These are phyloP conservation scores for Agrochola litura DNA, from an alignment of 2,888 invertebrate genomes.

Conservation along the genomic window DNA sequence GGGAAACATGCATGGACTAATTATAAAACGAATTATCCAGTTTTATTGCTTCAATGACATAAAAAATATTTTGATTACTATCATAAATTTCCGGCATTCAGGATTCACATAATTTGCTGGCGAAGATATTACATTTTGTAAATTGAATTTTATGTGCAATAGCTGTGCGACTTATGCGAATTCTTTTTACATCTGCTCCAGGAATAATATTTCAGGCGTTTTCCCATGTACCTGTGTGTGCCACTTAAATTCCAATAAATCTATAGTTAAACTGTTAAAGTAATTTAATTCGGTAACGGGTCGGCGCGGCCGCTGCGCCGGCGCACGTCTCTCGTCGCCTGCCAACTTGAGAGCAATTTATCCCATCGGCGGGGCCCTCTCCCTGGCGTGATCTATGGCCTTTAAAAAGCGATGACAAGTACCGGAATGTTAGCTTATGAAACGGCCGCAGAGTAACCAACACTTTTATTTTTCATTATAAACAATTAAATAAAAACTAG, in stretches of 20 bases:
- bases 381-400: slow-evolving; percentile 80
- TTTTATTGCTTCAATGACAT: slow-evolving; percentile 80
- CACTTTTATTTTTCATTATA: slow-evolving; percentile 58
- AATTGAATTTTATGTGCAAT: slow-evolving; percentile 66
- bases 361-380: slow-evolving; percentile 78
- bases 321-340: slow-evolving; percentile 81
- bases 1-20: slow-evolving; percentile 74
- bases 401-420: slow-evolving; percentile 83
- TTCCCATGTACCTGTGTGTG: slow-evolving; percentile 61
- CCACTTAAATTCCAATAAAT: slow-evolving; percentile 80
- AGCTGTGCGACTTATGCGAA: slow-evolving; percentile 84
- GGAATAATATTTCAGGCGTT: slow-evolving; percentile 34
- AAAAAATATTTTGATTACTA: slow-evolving; percentile 76
- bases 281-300: slow-evolving; percentile 71
- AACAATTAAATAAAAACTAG: slow-evolving; percentile 60
- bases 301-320: slow-evolving; percentile 66
- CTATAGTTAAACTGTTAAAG: slow-evolving; percentile 77
- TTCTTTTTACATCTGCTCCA: slow-evolving; percentile 64
- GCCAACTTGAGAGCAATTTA: slow-evolving; percentile 83
- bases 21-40: slow-evolving; percentile 75
- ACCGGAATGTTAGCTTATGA: slow-evolving; percentile 64
- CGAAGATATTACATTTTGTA: slow-evolving; percentile 72
- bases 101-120: slow-evolving; percentile 88
- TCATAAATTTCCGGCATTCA: slow-evolving; percentile 85
- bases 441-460: slow-evolving; percentile 59